A percentile compares a stretch with the other conserved stretches of the same genome.
phyloP scores from a whole-genome alignment of 2,888 invertebrate species.

The Pyrgus malvae region DNA sequence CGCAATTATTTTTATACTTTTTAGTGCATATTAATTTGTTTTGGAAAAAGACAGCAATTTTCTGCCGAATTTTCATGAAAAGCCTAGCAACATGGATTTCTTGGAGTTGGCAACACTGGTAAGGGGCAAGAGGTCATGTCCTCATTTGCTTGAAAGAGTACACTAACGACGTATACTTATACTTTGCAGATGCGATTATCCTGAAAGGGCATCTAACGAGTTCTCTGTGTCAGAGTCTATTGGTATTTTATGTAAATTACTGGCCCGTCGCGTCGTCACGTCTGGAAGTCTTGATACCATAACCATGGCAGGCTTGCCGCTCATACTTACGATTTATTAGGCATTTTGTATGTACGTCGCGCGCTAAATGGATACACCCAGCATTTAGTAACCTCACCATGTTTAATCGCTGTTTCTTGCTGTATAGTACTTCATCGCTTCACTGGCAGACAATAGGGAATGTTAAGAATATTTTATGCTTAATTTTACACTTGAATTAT shows the following conservation, averaged over 20 bases:
- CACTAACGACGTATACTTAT: constrained; percentile 22
- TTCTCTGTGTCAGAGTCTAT: constrained; percentile 31
- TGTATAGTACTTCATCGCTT: constrained; percentile 12
- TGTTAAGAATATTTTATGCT: constrained; percentile 8
- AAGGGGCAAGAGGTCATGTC: constrained; percentile 16
- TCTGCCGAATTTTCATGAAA: no score
- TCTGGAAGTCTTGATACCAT: constrained; percentile 51
- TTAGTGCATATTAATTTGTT: no score
- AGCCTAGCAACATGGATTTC: no score
- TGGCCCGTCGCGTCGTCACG: constrained; percentile 39
- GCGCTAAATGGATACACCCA: constrained; percentile 51
- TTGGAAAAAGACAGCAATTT: no score
- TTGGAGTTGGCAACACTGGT: no score
- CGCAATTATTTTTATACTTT: no score
- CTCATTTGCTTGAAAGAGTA: constrained; percentile 11
- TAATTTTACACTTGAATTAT: not conserved
- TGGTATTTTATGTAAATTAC: constrained; percentile 14
- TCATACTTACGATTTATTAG: constrained; percentile 54
- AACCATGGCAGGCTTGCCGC: constrained; percentile 34
- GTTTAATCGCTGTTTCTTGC: constrained; percentile 32
- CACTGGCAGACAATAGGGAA: constrained; percentile 39
- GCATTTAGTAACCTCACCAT: constrained; percentile 44
- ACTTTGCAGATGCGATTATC: constrained; percentile 23
- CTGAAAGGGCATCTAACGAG: constrained; percentile 16
- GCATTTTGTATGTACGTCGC: constrained; percentile 66